phyloP scores from a whole-genome alignment of 2,888 invertebrate species.

The Mongoloraphidia duomilia region DNA sequence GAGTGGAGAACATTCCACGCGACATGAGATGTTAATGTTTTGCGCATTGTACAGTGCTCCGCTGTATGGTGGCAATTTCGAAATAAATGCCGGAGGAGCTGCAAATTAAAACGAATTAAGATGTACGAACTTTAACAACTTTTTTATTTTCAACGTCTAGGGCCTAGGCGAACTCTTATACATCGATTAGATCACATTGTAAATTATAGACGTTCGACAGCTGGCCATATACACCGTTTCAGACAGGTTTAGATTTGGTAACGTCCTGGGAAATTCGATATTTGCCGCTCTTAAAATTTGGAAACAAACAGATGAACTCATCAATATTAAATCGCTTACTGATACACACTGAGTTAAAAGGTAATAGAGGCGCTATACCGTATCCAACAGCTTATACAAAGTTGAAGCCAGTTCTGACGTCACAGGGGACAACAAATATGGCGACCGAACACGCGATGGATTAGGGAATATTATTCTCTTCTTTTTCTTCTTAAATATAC shows the following conservation, averaged over 20 bases:
- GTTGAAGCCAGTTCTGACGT: too few relatives aligned
- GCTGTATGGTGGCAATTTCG: conserved; percentile 66
- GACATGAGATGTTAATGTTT: conserved; percentile 57
- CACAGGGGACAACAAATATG: too few relatives aligned
- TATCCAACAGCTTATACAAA: too few relatives aligned
- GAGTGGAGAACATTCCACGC: conserved; percentile 78
- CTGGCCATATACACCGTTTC: neutral
- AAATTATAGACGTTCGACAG: too few relatives aligned
- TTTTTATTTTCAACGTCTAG: neutral
- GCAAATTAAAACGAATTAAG: conserved; percentile 20
- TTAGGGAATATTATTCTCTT: too few relatives aligned
- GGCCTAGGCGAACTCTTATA: neutral
- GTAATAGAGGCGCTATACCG: too few relatives aligned
- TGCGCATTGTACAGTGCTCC: conserved; percentile 63
- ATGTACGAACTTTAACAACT: neutral
- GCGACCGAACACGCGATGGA: too few relatives aligned
- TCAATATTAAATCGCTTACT: too few relatives aligned
- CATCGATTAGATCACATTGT: neutral
- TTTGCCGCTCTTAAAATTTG: too few relatives aligned
- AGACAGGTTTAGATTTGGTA: neutral
- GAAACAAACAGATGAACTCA: too few relatives aligned
- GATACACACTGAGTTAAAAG: too few relatives aligned
- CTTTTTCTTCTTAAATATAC: too few relatives aligned
- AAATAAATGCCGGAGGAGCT: conserved; percentile 82
- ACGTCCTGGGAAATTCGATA: neutral